Base-by-base conservation (phyloP, 2,888 invertebrate species). In the Meandrusa payeni region DNA sequence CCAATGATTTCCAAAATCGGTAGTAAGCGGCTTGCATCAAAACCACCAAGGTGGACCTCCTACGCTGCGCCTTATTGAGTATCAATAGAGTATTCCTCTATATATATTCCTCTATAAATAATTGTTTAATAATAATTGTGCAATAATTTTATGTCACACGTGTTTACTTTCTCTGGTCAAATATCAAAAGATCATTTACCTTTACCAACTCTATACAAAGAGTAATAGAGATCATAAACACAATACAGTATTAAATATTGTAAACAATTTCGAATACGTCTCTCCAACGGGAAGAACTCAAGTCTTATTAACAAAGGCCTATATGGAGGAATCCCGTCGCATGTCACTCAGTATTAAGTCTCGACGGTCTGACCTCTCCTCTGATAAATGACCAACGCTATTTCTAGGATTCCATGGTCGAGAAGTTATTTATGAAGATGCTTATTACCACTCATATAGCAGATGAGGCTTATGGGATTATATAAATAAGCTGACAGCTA, bases 321-420 rank as follows among this genome's bases (percentile, higher is more conserved):
- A 10, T 41, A 41, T 33, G 10, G 34, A 11, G 12, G 17, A 27
- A 29, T 6, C 12, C 44, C 33, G 39, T 45, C 44, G 44, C 44
- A 39, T 39, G 44, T 45, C 44, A 45, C 39, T 45, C 44, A 45
- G 39, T 45, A 45, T 45, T 45, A 45, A 39, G 33, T 39, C 28
- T 20, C 32, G 22, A 29, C 22, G 27, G 39, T n/a, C 29, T 39
- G 44, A 45, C 44, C 44, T 34, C 28, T 28, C 44, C 6, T 22
- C 27, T 44, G 44, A 45, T 45, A 45, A 45, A 45, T 45, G 44
- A 45, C 44, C 34, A 15, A 2, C 27, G 28, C 11, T 34, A 40
- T 45, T 45, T 33, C 9, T 9, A 33, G 9, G 38, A 9, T 15
- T 26, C 27, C 44, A 33, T 13, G 6, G 19, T 2, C 15, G 9